These are phyloP conservation scores for Drusus annulatus DNA, from an alignment of 1,140 invertebrate species.

Conservation along the genomic window DNA sequence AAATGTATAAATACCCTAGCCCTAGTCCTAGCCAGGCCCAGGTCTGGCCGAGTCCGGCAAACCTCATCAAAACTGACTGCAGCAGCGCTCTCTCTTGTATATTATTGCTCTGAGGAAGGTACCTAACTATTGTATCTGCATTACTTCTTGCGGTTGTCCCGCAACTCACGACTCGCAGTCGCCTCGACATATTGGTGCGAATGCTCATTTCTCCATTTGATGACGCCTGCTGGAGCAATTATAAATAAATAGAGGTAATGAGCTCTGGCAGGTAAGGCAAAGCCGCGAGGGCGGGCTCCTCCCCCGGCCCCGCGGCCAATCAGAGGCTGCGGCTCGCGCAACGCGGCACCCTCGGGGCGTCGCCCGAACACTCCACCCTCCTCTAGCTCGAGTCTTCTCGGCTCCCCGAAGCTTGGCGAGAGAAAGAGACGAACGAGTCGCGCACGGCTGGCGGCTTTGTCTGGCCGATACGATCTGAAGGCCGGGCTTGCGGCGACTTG, in stretches of 20 bases:
- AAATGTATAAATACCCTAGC: no score
- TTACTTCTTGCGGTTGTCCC: no score
- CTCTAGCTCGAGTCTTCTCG: no score
- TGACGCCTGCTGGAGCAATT: slow-evolving; percentile 22
- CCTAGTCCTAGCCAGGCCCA: no score
- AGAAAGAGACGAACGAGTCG: background rate
- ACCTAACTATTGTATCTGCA: no score
- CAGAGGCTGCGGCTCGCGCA: background rate
- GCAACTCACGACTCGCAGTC: no score
- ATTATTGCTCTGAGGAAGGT: no score
- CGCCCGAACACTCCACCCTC: background rate
- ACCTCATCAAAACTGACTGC: no score
- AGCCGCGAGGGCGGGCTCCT: background rate
- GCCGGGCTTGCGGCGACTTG: background rate
- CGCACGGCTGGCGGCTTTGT: background rate
- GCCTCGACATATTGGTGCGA: background rate
- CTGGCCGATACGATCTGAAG: slow-evolving; percentile 6
- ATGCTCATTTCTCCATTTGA: background rate
- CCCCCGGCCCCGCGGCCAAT: slow-evolving; percentile 20
- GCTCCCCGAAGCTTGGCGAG: background rate
- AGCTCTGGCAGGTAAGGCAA: background rate
- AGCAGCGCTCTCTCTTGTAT: no score
- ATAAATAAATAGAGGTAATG: slow-evolving; percentile 6
- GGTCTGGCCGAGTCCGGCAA: no score
- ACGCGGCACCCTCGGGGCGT: background rate